Evolutionary conservation across 2,797 vertebrate species (phyloP), one percentile per base, ranked within the genome.

Genomic region (Hoplostethus atlanticus): DNA sequence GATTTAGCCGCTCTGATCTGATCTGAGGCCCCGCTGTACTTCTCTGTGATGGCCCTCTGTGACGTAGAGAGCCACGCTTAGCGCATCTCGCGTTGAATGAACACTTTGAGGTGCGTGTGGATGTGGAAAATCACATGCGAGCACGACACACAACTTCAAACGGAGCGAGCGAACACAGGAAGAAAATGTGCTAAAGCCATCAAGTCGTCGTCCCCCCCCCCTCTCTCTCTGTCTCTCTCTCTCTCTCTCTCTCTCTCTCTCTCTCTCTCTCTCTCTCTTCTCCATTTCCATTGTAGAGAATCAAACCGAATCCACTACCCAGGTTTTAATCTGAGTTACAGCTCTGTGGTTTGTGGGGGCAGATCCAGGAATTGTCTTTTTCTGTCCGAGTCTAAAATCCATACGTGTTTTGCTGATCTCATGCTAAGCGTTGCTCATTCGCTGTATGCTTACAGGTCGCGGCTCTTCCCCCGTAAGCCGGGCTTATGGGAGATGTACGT

Each of bases 131-230:
- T 13, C 71, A 58, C 67, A 79, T 59, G 77, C 31, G 28, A 54
- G 74, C 77, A 66, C 50, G 31, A 21, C 52, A 34, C 52, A 31
- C 76, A 64, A 80, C 81, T 84, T 88, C 75, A 84, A 87, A 84
- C 57, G 54, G 28, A 64, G 55, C 31, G 30, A 56, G 55, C 10
- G 11, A 77, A 80, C 65, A 66, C 40, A 21, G 42, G 59, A 51
- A n/a, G 64, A 59, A 69, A 83, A 82, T 48, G 62, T 71, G 73
- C 78, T 85, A 63, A 76, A 88, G 60, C 56, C 80, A 81, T 90
- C 70, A 60, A 31, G 38, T 34, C 28, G 2, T 40, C 53, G 21
- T 21, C 21, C 21, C 21, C 21, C 21, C 21, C 21, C 58, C 58
- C 13, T 36, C 54, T 60, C 53, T 48, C 12, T 11, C 10, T 28